These are phyloP conservation scores for Halcyon leucocephala DNA, from an alignment of 2,797 vertebrate species.

Conservation along the genomic window DNA sequence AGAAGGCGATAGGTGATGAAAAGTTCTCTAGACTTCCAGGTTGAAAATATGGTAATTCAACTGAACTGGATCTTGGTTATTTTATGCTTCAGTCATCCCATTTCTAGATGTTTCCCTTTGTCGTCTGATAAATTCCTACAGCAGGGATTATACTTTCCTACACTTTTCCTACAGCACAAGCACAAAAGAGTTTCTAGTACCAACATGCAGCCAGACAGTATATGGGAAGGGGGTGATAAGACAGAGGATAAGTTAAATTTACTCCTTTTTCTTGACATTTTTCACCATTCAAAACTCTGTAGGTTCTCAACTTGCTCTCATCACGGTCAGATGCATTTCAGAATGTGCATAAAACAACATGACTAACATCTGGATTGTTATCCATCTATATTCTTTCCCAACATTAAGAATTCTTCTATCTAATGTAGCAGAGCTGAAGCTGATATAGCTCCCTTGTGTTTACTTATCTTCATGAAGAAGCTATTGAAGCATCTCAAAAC, in stretches of 20 bases:
- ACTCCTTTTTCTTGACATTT: not conserved
- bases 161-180: rapidly evolving
- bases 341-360: not conserved
- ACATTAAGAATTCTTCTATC: not conserved
- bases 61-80: not conserved
- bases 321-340: not conserved
- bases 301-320: not conserved
- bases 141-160: not conserved
- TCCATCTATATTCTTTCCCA: not conserved
- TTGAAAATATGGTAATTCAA: not conserved
- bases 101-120: not conserved
- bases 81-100: not conserved
- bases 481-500: constrained; percentile 36
- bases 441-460: constrained; percentile 29
- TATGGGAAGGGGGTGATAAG: not conserved
- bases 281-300: not conserved
- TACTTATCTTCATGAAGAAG: constrained; percentile 47
- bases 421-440: not conserved
- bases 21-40: not conserved
- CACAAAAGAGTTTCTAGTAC: not conserved
- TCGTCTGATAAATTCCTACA: not conserved
- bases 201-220: rapidly evolving
- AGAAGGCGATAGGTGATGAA: not conserved
- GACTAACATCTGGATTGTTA: constrained; percentile 5
- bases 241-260: not conserved